Conservation (phyloP, 2,888 invertebrate genomes). For the Calameuta pallipes region DNA sequence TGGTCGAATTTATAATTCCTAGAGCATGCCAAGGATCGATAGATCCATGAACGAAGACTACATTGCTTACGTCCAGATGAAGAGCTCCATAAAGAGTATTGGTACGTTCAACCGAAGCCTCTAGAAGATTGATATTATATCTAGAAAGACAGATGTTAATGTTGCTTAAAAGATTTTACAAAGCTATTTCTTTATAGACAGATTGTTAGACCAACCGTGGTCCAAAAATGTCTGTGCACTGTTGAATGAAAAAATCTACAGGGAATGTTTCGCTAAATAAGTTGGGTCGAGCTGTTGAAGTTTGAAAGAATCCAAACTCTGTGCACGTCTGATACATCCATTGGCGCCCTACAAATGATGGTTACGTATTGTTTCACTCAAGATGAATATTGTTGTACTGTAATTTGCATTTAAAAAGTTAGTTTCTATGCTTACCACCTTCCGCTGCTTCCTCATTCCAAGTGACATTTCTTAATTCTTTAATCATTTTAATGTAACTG, state of each 20-base stretch:
- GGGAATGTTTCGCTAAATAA: constrained; percentile 83
- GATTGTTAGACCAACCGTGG: constrained; percentile 69
- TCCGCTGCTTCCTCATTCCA: constrained; percentile 76
- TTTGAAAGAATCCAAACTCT: constrained; percentile 96
- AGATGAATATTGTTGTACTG: background rate
- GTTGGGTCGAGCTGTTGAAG: constrained; percentile 76
- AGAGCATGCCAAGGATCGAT: constrained; percentile 91
- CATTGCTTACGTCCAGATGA: constrained; percentile 76
- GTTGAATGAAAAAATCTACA: constrained; percentile 80
- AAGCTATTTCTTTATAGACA: background rate
- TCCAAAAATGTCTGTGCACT: constrained; percentile 88
- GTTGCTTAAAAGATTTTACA: background rate
- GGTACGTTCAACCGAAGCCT: constrained; percentile 75
- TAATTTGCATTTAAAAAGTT: background rate
- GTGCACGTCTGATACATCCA: constrained; percentile 97
- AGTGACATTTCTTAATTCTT: constrained; percentile 73
- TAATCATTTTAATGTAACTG: constrained; percentile 81
- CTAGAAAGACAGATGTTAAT: constrained; percentile 53
- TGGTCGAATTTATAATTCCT: constrained; percentile 74
- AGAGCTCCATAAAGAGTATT: constrained; percentile 85
- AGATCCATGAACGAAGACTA: constrained; percentile 89
- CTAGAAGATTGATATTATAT: constrained; percentile 73
- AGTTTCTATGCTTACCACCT: constrained; percentile 68
- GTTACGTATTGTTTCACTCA: background rate
- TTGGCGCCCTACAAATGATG: constrained; percentile 73